A percentile compares a stretch with the other conserved stretches of the same genome.
These are phyloP conservation scores for Sebastolobus alascanus DNA, from an alignment of 2,797 vertebrate genomes.

Conservation along the genomic window DNA sequence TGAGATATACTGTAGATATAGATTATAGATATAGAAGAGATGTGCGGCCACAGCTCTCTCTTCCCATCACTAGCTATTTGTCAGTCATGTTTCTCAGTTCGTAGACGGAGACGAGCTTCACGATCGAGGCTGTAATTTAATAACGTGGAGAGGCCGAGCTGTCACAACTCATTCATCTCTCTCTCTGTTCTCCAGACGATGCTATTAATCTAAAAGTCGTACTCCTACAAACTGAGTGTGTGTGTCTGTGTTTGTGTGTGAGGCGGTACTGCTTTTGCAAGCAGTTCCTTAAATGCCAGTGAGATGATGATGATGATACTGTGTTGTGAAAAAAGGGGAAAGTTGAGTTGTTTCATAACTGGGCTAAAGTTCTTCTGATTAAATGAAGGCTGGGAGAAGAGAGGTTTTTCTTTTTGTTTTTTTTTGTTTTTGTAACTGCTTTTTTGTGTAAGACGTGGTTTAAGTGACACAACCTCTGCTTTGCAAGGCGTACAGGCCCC, in stretches of 20 bases:
- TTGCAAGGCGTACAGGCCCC: too few relatives aligned
- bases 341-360: conserved; percentile 40
- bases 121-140: background rate
- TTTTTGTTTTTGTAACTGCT: background rate
- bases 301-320: background rate
- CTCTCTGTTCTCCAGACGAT: background rate
- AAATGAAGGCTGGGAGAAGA: background rate
- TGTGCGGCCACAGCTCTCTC: background rate
- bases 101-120: background rate
- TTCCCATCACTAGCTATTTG: background rate
- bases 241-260: background rate
- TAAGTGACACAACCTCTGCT: background rate
- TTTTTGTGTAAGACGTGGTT: background rate
- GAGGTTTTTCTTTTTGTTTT: background rate
- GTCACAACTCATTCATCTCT: conserved; percentile 21
- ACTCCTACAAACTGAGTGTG: background rate
- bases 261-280: conserved; percentile 27
- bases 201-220: background rate
- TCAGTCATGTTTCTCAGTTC: background rate
- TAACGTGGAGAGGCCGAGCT: conserved; percentile 33
- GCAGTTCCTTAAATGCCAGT: conserved; percentile 24
- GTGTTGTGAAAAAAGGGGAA: conserved; percentile 51
- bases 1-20: background rate
- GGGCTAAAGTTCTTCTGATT: background rate
- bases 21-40: background rate